phyloP scores from a whole-genome alignment of 2,113 vertebrate species.

The Eptatretus burgeri region DNA sequence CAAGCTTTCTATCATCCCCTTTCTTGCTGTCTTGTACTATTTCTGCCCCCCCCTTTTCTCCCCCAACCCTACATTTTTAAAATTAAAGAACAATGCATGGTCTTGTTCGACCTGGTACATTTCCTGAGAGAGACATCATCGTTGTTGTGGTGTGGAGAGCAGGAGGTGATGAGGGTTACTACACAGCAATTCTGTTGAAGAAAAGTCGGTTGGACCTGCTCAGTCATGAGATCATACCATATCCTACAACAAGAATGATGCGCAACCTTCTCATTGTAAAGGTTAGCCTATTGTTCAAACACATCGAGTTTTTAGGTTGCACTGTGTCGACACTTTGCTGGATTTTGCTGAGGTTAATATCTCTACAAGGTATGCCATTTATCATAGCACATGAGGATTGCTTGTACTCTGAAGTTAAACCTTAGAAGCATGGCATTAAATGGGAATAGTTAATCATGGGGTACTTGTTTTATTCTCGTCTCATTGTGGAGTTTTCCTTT shows the following conservation, averaged over 20 bases:
- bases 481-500: neutral
- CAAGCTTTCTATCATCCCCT: too few relatives aligned
- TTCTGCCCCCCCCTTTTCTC: too few relatives aligned
- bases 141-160: neutral
- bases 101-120: too few relatives aligned
- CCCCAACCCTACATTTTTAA: too few relatives aligned
- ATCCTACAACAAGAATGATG: conserved; percentile 52
- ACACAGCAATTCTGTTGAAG: conserved; percentile 58
- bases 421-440: too few relatives aligned
- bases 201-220: conserved; percentile 40
- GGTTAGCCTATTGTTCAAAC: conserved; percentile 17
- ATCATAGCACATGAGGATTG: neutral
- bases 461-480: neutral
- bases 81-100: too few relatives aligned
- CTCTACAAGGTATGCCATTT: neutral
- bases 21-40: too few relatives aligned
- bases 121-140: too few relatives aligned
- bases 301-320: neutral
- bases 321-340: neutral
- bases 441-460: neutral
- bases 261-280: conserved; percentile 56
- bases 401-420: too few relatives aligned
- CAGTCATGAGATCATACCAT: conserved; percentile 33
- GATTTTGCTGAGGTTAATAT: neutral
- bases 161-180: conserved; percentile 53